Percentiles rank a stretch among this genome's conserved stretches.
Evolutionary conservation across 2,113 vertebrate species (phyloP).

Genomic region (Heterochromis multidens): DNA sequence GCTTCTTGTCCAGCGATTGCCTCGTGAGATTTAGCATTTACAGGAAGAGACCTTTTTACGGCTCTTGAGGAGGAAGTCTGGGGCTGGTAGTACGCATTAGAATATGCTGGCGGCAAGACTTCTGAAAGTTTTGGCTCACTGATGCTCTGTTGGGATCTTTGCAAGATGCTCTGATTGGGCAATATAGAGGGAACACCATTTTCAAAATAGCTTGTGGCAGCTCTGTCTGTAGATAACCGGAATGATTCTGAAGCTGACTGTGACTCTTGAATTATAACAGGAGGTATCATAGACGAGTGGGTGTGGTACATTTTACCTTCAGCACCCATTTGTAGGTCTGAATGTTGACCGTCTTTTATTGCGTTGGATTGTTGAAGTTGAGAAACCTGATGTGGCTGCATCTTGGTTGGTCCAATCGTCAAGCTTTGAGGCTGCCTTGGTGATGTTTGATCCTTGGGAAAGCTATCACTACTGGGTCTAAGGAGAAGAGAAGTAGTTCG

Average conservation of each 20-base stretch:
- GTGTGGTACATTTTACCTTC: slow-evolving; percentile 60
- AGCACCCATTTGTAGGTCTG: slow-evolving; percentile 9
- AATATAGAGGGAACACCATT: slow-evolving; percentile 51
- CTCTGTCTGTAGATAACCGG: slow-evolving; percentile 22
- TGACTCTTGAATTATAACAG: slow-evolving; percentile 36
- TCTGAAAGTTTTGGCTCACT: slow-evolving; percentile 72
- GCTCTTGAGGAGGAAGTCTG: slow-evolving; percentile 76
- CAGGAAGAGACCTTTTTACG: slow-evolving; percentile 76
- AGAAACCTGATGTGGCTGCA: slow-evolving; percentile 46
- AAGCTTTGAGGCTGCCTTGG: slow-evolving; percentile 37
- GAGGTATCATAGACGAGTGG: slow-evolving; percentile 52
- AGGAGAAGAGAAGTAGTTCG: slow-evolving; percentile 80
- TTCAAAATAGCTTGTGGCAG: slow-evolving; percentile 35
- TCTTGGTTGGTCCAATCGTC: slow-evolving; percentile 18
- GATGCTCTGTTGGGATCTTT: slow-evolving; percentile 64
- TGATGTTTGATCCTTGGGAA: slow-evolving; percentile 47
- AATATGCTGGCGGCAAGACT: slow-evolving; percentile 54
- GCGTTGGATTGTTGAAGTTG: slow-evolving; percentile 64
- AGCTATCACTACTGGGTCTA: slow-evolving; percentile 64
- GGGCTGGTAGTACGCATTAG: slow-evolving; percentile 59
- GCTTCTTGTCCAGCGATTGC: slow-evolving; percentile 78
- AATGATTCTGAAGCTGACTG: slow-evolving; percentile 14
- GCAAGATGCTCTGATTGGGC: slow-evolving; percentile 60
- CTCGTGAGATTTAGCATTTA: slow-evolving; percentile 80
- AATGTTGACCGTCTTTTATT: slow-evolving; percentile 53